Conservation (phyloP, 1,140 invertebrate species). For the Chrysomallon squamiferum region DNA sequence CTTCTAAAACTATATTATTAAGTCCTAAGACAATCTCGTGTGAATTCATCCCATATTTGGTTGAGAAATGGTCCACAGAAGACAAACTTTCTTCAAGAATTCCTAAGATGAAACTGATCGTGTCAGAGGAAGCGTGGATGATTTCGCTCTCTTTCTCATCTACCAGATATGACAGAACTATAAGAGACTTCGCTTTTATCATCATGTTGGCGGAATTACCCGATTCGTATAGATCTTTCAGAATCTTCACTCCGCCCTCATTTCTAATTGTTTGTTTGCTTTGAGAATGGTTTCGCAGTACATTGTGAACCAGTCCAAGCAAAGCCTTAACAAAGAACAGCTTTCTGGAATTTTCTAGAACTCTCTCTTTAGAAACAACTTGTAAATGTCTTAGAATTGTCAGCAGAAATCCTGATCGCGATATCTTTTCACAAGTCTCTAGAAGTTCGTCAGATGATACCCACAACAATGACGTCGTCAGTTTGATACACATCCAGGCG, state of each 20-base stretch:
- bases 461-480: constrained; percentile 15
- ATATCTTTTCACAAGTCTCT: constrained; percentile 9
- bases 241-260: constrained; percentile 17
- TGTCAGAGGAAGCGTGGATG: constrained; percentile 38
- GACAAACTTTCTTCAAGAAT: constrained; percentile 38
- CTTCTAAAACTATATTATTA: constrained; percentile 51
- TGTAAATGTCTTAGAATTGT: constrained; percentile 3
- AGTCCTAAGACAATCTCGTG: constrained; percentile 45
- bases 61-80: constrained; percentile 38
- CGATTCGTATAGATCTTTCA: constrained; percentile 14
- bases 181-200: constrained; percentile 46
- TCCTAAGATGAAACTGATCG: constrained; percentile 43
- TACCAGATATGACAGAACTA: constrained; percentile 46
- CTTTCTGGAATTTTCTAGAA: constrained; percentile 20
- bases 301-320: constrained; percentile 41
- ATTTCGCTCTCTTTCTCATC: constrained; percentile 46
- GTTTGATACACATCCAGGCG: constrained; percentile 10
- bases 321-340: constrained; percentile 38
- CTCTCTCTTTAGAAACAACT: constrained; percentile 4
- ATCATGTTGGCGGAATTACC: constrained; percentile 27
- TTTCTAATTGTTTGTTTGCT: constrained; percentile 23
- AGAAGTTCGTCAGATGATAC: constrained; percentile 9
- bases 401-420: constrained; percentile 4
- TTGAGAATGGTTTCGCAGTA: constrained; percentile 29
- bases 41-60: constrained; percentile 49